Evolutionary conservation across 2,113 vertebrate genomes (phyloP).

Genomic region (Camelus bactrianus): DNA sequence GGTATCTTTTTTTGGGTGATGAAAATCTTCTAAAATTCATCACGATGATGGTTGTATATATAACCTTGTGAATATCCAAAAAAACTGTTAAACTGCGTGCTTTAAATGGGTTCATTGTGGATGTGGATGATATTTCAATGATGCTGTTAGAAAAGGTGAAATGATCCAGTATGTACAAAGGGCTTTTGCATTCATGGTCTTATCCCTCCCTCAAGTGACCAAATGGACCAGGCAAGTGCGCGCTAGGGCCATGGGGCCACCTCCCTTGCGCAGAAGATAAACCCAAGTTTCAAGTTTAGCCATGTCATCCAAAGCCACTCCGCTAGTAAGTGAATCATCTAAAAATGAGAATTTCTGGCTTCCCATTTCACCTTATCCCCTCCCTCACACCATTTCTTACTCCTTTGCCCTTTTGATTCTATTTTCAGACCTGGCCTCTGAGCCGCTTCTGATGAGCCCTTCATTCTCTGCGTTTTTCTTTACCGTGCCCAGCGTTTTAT

Average conservation of each 20-base stretch:
- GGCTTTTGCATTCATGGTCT: not conserved
- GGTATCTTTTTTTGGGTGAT: not conserved
- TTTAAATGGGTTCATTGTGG: not conserved
- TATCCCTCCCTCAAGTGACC: not conserved
- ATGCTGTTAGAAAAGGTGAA: not conserved
- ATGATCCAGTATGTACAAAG: not conserved
- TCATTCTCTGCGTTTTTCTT: constrained; percentile 1
- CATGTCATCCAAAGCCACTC: not conserved
- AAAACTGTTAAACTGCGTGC: not conserved
- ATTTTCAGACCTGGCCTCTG: not conserved
- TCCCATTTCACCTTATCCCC: not conserved
- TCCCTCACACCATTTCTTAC: not conserved
- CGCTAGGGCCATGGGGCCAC: too few relatives aligned
- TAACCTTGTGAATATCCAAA: not conserved
- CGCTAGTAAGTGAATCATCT: not conserved
- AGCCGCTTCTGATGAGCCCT: not conserved
- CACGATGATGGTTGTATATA: not conserved
- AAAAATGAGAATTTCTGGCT: not conserved
- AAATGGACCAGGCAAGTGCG: not conserved
- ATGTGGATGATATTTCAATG: not conserved
- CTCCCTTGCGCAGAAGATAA: not conserved
- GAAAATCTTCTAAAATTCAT: not conserved
- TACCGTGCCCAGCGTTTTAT: not conserved
- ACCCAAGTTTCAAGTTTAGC: not conserved
- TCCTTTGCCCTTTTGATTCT: not conserved